Evolutionary conservation across 1,140 invertebrate genomes (phyloP).

Genomic region (Drosophila serrata): DNA sequence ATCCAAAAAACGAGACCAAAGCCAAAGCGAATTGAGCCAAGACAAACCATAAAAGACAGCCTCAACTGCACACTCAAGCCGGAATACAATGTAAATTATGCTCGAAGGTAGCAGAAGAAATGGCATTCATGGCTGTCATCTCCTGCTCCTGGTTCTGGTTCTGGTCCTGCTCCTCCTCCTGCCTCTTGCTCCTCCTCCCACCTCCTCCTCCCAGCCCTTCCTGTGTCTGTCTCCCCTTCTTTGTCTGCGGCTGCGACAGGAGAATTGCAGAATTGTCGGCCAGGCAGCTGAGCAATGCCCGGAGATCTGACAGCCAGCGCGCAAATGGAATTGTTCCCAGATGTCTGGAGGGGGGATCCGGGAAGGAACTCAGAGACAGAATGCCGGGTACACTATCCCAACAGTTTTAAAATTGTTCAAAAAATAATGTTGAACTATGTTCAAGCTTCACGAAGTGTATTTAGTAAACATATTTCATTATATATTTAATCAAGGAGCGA

Average conservation of each 20-base stretch:
- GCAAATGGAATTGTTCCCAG: slow-evolving; percentile 72
- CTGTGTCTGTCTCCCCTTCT: slow-evolving; percentile 32
- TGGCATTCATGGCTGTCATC: slow-evolving; percentile 72
- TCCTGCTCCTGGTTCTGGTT: neutral
- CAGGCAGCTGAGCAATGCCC: slow-evolving; percentile 61
- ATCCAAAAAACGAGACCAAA: slow-evolving; percentile 3
- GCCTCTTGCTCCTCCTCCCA: neutral
- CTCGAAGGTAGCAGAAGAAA: slow-evolving; percentile 63
- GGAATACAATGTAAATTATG: slow-evolving; percentile 74
- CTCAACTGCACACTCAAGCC: slow-evolving; percentile 47
- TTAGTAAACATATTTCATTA: neutral
- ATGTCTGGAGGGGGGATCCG: slow-evolving; percentile 6
- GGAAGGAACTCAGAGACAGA: neutral
- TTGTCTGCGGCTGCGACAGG: slow-evolving; percentile 33
- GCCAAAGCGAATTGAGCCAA: slow-evolving; percentile 19
- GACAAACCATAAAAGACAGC: slow-evolving; percentile 52
- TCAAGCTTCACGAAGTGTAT: neutral
- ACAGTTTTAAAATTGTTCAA: neutral
- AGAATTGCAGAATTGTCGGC: slow-evolving; percentile 60
- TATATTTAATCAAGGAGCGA: neutral
- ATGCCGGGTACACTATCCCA: slow-evolving; percentile 6
- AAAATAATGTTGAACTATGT: neutral
- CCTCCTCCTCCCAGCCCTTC: neutral
- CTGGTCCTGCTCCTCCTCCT: neutral
- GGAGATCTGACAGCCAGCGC: slow-evolving; percentile 58